A percentile compares a stretch with the other conserved stretches of the same genome.
These are phyloP conservation scores for Synanceia verrucosa DNA, from an alignment of 2,797 vertebrate genomes.

Conservation along the genomic window DNA sequence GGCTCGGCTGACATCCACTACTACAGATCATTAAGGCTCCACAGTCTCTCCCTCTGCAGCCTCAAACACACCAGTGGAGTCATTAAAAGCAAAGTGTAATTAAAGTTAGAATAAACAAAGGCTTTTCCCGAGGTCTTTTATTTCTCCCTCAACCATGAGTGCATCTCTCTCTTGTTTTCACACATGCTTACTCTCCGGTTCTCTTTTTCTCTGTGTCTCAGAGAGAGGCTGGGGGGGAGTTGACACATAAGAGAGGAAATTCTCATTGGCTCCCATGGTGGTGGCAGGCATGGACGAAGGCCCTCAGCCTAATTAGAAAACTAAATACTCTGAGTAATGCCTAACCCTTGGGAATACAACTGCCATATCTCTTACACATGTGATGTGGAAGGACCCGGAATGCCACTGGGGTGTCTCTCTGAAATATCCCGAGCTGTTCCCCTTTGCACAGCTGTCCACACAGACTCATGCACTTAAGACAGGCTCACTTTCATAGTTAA, in stretches of 20 bases:
- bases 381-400: slow-evolving; percentile 90
- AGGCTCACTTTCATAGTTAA: slow-evolving; percentile 97
- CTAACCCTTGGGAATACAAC: slow-evolving; percentile 91
- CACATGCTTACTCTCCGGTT: slow-evolving; percentile 64
- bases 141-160: slow-evolving; percentile 61
- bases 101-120: slow-evolving; percentile 96
- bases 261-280: slow-evolving; percentile 77
- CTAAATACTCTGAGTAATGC: slow-evolving; percentile 96
- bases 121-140: slow-evolving; percentile 64
- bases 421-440: slow-evolving; percentile 89
- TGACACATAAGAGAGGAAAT: slow-evolving; percentile 77
- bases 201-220: slow-evolving; percentile 42
- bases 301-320: slow-evolving; percentile 95
- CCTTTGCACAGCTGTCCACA: slow-evolving; percentile 97
- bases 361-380: slow-evolving; percentile 94
- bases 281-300: slow-evolving; percentile 80
- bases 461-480: slow-evolving; percentile 92
- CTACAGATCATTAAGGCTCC: slow-evolving; percentile 91
- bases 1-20: slow-evolving; percentile 86
- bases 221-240: slow-evolving; percentile 47
- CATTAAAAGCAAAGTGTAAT: slow-evolving; percentile 88
- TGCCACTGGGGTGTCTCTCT: slow-evolving; percentile 94
- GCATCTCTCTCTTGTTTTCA: slow-evolving; percentile 63
- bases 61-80: slow-evolving; percentile 84
- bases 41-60: slow-evolving; percentile 61